A percentile compares a stretch with the other conserved stretches of the same genome.
Evolutionary conservation across 37 sponge, comb jelly and placozoan genomes (phyloP).

Genomic region (Bolinopsis microptera): DNA sequence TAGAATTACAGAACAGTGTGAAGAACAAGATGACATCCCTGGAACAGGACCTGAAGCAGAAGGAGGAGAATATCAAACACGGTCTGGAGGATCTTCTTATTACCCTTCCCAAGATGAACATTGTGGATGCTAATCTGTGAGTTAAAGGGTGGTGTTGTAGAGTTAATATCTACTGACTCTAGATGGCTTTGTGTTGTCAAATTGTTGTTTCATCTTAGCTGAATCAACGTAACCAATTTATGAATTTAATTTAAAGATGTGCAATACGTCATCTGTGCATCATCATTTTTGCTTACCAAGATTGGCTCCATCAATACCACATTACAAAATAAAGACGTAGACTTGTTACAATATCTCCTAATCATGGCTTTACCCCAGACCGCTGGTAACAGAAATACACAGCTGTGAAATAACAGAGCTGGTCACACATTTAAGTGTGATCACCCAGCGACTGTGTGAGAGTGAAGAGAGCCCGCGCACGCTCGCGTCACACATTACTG

Average conservation of each 20-base stretch:
- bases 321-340: no score
- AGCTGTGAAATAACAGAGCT: background rate
- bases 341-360: no score
- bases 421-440: background rate
- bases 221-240: no score
- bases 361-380: background rate
- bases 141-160: no score
- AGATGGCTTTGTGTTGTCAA: background rate
- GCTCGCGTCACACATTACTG: background rate
- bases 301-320: no score
- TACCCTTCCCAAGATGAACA: slow-evolving; percentile 55
- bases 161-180: no score
- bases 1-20: slow-evolving; percentile 62
- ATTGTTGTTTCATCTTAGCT: background rate
- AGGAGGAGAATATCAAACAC: background rate
- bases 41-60: background rate
- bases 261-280: no score
- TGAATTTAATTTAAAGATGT: no score
- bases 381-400: slow-evolving; percentile 46
- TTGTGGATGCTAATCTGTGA: slow-evolving; percentile 36
- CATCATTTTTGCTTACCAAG: no score
- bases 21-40: slow-evolving; percentile 23
- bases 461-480: slow-evolving; percentile 36
- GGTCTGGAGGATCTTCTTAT: slow-evolving; percentile 36
- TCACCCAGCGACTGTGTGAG: slow-evolving; percentile 39